Percentiles rank a stretch among this genome's conserved stretches.
phyloP scores from a whole-genome alignment of 2,888 invertebrate species.

The Gonocerus acuteangulatus region DNA sequence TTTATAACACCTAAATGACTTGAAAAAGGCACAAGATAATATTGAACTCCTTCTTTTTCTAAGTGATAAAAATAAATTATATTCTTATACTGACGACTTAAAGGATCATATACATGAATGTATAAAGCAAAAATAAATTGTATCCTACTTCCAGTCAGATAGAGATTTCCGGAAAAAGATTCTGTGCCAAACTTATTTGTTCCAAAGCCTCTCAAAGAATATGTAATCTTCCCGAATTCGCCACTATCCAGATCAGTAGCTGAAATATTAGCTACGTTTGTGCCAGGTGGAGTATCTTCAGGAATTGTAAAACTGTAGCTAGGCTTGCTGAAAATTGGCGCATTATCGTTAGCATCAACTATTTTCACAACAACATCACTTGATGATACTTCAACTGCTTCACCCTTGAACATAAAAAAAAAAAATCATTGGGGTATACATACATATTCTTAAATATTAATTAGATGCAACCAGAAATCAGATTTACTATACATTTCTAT shows the following conservation, averaged over 20 bases:
- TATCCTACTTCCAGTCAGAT: constrained; percentile 44
- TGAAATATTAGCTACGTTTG: constrained; percentile 55
- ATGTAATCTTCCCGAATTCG: constrained; percentile 61
- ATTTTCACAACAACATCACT: constrained; percentile 57
- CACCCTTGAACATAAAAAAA: constrained; percentile 34
- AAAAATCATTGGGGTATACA: not conserved
- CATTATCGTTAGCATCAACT: constrained; percentile 71
- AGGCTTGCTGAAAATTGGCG: constrained; percentile 58
- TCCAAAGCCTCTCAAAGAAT: constrained; percentile 69
- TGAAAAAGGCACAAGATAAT: too few relatives aligned
- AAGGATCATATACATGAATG: too few relatives aligned
- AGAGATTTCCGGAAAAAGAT: constrained; percentile 57
- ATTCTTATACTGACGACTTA: too few relatives aligned
- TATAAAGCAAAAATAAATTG: too few relatives aligned
- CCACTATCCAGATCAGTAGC: constrained; percentile 69
- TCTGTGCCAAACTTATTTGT: constrained; percentile 68
- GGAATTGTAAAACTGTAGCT: constrained; percentile 56
- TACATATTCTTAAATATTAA: not conserved
- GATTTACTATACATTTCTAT: too few relatives aligned
- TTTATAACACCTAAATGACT: too few relatives aligned
- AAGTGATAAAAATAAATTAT: too few relatives aligned
- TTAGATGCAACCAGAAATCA: too few relatives aligned
- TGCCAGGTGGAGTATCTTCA: constrained; percentile 57
- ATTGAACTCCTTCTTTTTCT: too few relatives aligned
- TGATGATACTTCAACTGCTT: constrained; percentile 40